Percentiles rank a stretch among this genome's conserved stretches.
Evolutionary conservation across 2,113 vertebrate species (phyloP).

Genomic region (Azemiops feae): DNA sequence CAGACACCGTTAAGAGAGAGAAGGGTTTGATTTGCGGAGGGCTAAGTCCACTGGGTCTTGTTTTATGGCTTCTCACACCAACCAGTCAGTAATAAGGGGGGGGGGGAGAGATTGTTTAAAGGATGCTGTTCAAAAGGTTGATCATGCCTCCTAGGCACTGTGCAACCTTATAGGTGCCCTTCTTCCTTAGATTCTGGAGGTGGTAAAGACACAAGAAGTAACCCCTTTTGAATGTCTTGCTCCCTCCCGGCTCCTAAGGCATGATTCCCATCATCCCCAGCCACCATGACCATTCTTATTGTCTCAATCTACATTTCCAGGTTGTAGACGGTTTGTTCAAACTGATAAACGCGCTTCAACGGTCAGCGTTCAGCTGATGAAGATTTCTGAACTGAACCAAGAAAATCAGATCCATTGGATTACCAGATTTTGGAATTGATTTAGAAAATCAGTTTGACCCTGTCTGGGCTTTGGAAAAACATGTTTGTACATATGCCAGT

Average conservation of each 20-base stretch:
- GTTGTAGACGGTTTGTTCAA: neutral
- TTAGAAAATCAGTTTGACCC: neutral
- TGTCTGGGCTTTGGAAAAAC: neutral
- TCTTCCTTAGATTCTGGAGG: neutral
- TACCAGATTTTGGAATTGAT: neutral
- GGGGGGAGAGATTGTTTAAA: neutral
- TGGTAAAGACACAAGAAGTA: neutral
- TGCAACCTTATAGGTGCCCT: neutral
- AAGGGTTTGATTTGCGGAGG: neutral
- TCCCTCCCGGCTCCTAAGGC: neutral
- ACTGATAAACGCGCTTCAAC: neutral
- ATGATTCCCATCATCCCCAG: neutral
- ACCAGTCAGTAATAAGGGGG: neutral
- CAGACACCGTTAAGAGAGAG: neutral
- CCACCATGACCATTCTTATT: neutral
- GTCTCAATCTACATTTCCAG: neutral
- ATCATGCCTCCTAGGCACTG: neutral
- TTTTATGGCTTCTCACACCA: neutral
- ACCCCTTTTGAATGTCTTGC: neutral
- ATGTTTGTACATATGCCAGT: neutral
- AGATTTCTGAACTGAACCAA: neutral
- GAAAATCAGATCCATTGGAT: neutral
- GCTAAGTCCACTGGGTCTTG: slow-evolving; percentile 5
- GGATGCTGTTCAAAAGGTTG: neutral
- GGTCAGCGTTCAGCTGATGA: neutral